Evolutionary conservation across 2,797 vertebrate genomes (phyloP).

Genomic region (Bothrops alternatus): DNA sequence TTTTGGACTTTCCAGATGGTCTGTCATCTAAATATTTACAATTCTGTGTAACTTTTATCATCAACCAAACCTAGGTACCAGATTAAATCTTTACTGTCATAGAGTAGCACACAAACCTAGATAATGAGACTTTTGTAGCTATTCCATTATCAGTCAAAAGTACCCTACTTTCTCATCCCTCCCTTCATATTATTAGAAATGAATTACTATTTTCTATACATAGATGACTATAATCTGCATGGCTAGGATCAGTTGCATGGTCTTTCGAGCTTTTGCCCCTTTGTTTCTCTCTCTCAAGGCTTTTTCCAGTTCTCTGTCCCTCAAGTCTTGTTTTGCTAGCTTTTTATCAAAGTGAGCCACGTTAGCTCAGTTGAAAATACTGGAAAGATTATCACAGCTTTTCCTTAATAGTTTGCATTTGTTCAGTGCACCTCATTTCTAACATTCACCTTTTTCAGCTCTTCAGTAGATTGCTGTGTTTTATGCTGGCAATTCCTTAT

Average conservation of each 20-base stretch:
- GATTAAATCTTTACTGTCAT: background rate
- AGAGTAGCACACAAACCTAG: background rate
- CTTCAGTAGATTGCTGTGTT: constrained; percentile 4
- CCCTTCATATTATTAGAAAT: background rate
- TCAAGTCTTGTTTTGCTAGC: background rate
- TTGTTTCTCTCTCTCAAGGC: background rate
- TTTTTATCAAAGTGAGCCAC: constrained; percentile 21
- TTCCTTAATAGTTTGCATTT: constrained; percentile 29
- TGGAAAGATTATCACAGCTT: constrained; percentile 35
- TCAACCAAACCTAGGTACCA: background rate
- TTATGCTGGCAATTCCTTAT: constrained; percentile 42
- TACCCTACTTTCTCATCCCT: too few relatives aligned
- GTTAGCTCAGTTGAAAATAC: constrained; percentile 28
- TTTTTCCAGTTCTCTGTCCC: background rate
- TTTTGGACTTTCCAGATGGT: background rate
- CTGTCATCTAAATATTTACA: background rate
- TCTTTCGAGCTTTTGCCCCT: background rate
- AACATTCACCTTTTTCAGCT: constrained; percentile 23
- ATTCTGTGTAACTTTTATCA: background rate
- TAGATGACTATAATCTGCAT: background rate
- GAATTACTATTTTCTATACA: background rate
- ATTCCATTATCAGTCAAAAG: background rate
- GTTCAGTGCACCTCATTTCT: constrained; percentile 24
- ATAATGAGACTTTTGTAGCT: background rate
- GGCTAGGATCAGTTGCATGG: background rate